A percentile compares a stretch with the other conserved stretches of the same genome.
phyloP scores from a whole-genome alignment of 2,888 invertebrate species.

The Cactoblastis cactorum region DNA sequence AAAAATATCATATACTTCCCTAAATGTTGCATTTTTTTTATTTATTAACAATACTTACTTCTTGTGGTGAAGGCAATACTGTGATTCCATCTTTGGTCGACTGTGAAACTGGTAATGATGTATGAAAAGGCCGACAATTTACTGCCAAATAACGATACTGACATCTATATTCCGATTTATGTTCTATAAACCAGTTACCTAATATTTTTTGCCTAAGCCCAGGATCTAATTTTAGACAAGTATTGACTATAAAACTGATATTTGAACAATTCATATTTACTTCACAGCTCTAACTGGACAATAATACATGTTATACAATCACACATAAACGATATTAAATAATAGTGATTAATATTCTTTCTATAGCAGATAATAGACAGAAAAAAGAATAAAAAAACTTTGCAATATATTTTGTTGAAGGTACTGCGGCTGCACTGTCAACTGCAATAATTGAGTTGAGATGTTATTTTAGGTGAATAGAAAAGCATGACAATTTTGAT shows the following conservation, averaged over 20 bases:
- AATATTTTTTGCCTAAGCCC: constrained; percentile 39
- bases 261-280: constrained; percentile 61
- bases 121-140: constrained; percentile 36
- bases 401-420: not conserved
- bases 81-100: constrained; percentile 50
- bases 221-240: constrained; percentile 49
- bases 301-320: constrained; percentile 56
- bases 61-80: constrained; percentile 60
- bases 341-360: not conserved
- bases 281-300: constrained; percentile 18
- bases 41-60: constrained; percentile 43
- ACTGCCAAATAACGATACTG: constrained; percentile 26
- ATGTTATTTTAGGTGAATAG: too few species aligned
- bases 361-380: not conserved
- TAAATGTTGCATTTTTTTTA: too few species aligned
- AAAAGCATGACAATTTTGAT: constrained; percentile 1
- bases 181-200: constrained; percentile 34
- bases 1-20: too few species aligned
- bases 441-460: too few species aligned
- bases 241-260: constrained; percentile 43
- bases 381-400: not conserved
- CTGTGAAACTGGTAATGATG: constrained; percentile 30
- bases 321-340: constrained; percentile 20
- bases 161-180: constrained; percentile 28
- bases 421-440: not conserved